Conservation (phyloP, 2,797 vertebrate species). For the Synaphobranchus kaupii region DNA sequence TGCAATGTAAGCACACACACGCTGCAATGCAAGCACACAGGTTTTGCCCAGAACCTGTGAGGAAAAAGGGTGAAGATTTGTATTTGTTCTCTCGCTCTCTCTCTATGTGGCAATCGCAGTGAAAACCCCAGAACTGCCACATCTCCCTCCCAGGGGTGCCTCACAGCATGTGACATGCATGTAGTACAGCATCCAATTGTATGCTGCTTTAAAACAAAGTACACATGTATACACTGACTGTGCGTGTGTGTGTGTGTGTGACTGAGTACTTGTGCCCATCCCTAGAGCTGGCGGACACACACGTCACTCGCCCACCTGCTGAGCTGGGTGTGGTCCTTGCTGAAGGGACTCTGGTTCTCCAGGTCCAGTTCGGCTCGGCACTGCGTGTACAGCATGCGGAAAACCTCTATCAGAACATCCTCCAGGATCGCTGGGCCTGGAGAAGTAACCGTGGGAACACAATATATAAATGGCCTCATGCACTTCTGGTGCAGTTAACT, state of each 20-base stretch:
- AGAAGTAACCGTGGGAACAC: conserved; percentile 14
- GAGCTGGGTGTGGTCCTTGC: conserved; percentile 93
- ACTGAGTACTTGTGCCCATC: not conserved
- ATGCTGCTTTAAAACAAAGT: not conserved
- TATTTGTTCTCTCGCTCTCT: no score
- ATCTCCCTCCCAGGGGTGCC: no score
- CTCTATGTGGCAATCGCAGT: no score
- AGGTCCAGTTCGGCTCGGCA: conserved; percentile 92
- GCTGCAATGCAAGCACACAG: not conserved
- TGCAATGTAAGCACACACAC: conserved; percentile 20
- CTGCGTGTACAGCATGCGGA: conserved; percentile 89
- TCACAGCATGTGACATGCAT: no score
- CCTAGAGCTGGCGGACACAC: not conserved
- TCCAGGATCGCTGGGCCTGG: conserved; percentile 95
- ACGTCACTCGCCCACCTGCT: conserved; percentile 81
- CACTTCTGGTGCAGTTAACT: not conserved
- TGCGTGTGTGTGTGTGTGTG: not conserved
- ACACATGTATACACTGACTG: not conserved
- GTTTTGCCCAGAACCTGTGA: no score
- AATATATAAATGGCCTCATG: not conserved
- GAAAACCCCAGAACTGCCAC: no score
- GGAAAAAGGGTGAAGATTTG: no score
- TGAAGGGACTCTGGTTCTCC: conserved; percentile 87
- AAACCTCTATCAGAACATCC: conserved; percentile 96
- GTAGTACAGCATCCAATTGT: no score